Base-by-base conservation (phyloP, 2,113 vertebrate genomes). In the Cinclus cinclus region DNA sequence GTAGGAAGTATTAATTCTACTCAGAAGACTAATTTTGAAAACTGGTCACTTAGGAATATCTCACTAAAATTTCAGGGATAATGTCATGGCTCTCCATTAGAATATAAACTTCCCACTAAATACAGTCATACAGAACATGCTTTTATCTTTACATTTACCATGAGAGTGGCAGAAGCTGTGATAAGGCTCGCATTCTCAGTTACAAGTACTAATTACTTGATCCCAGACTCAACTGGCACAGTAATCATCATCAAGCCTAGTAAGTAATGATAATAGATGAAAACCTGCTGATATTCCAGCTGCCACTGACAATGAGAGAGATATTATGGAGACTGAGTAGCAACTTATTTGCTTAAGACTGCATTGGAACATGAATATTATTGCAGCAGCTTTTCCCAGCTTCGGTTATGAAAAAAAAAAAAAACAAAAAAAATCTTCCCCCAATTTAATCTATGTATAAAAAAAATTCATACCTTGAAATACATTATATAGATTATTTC, bases 251-350 rank as follows among this genome's bases (percentile, higher is more conserved):
- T 95, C 90, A 94, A 91, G 79, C 87, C 76, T 77, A 35, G 63
- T 88, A 96, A 95, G 74, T 96, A 91, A 97, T 91, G 95, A 94
- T 95, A 96, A 96, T 69, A 67, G 93, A 96, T 91, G 52, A 77
- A 91, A 87, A 80, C 95, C 95, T 88, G 92, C 97, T 96, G 97
- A 85, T 87, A 15, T 39, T 58, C 70, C 95, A 97, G 96, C 96
- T 97, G 97, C 83, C 94, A 58, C 84, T 37, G 93, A 80, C 9
- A 4, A 84, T 69, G 60, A 90, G 28, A 94, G 41, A 88, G 82
- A 77, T n/a, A 78, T 63, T 89, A 82, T 59, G 27, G 55, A 71
- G 58, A 39, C 69, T 92, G 58, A 67, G 55, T 62, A 81, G 64
- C 49, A 81, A 90, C 85, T 87, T 42, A 79, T 90, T 91, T 96